Evolutionary conservation across 2,888 invertebrate genomes (phyloP).

Genomic region (Clepsis dumicolana): DNA sequence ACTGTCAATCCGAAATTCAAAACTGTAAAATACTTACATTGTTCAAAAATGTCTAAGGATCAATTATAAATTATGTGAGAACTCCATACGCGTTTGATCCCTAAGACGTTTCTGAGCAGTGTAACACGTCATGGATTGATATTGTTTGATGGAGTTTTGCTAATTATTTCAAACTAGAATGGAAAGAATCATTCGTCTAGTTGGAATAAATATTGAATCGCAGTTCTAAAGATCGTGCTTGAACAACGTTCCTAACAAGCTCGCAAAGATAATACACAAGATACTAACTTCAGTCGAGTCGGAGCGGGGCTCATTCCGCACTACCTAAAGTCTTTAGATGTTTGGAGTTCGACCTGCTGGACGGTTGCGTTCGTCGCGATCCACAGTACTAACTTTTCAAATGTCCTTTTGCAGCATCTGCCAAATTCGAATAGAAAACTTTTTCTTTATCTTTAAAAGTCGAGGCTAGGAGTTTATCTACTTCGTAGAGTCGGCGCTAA

Average conservation of each 20-base stretch:
- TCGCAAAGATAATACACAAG: conserved; percentile 45
- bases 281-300: conserved; percentile 45
- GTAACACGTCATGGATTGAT: background rate
- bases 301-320: conserved; percentile 50
- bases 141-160: background rate
- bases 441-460: conserved; percentile 71
- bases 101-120: too few relatives aligned
- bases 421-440: conserved; percentile 74
- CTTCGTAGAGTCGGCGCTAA: conserved; percentile 45
- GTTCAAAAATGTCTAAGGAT: too few relatives aligned
- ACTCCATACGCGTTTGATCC: too few relatives aligned
- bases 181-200: background rate
- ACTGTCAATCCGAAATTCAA: too few relatives aligned
- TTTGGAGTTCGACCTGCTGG: conserved; percentile 55
- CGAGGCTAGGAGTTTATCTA: conserved; percentile 65
- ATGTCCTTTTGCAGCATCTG: conserved; percentile 68
- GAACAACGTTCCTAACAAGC: conserved; percentile 41
- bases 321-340: conserved; percentile 56
- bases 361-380: conserved; percentile 54
- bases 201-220: conserved; percentile 23
- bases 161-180: background rate
- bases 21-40: too few relatives aligned
- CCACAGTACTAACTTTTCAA: conserved; percentile 61
- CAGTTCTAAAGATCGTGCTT: conserved; percentile 31
- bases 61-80: too few relatives aligned